Evolutionary conservation across 2,113 vertebrate genomes (phyloP), one percentile per base, ranked within the genome.

Genomic region (Halcyon senegalensis): DNA sequence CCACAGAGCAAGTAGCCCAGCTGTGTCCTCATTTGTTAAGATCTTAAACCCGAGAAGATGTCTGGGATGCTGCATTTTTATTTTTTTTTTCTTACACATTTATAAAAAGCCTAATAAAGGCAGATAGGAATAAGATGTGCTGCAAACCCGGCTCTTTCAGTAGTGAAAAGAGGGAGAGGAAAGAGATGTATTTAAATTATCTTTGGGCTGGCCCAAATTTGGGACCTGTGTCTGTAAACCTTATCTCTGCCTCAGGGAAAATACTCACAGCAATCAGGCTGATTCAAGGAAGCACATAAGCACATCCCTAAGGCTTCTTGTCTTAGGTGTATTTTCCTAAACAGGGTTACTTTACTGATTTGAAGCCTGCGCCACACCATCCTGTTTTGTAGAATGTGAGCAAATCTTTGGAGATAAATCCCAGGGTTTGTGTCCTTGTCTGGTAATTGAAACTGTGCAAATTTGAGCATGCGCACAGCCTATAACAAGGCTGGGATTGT

Each of bases 11-110:
- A 95, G 95, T 95, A 96, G 87, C 91, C 96, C 93, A 94, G 92
- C 95, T 95, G 95, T 96, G 94, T 96, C 91, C 93, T 96, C 96
- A 96, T 95, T 97, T 97, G 95, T 96, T 96, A 95, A 96, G 95
- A 97, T 97, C 96, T 96, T 96, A 94, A 96, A 96, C 93, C 95
- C 74, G 91, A 85, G 89, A 85, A 80, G 91, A 94, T 6, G 67
- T 91, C 87, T 88, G 74, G 95, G 91, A 82, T 85, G 91, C 82
- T 89, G 94, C 75, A n/a, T 67, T 67, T 76, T 74, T 68, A 37
- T 6, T 69, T 72, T 87, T 68, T 91, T 93, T 85, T 82, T 10
- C 73, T 68, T 73, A 28, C 24, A 50, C 41, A 18, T 94, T 96
- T 93, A 84, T 87, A 85, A 91, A 89, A 82, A 96, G 77, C 91